Conservation (phyloP, 2,797 vertebrate genomes). For the Amniataba percoides region DNA sequence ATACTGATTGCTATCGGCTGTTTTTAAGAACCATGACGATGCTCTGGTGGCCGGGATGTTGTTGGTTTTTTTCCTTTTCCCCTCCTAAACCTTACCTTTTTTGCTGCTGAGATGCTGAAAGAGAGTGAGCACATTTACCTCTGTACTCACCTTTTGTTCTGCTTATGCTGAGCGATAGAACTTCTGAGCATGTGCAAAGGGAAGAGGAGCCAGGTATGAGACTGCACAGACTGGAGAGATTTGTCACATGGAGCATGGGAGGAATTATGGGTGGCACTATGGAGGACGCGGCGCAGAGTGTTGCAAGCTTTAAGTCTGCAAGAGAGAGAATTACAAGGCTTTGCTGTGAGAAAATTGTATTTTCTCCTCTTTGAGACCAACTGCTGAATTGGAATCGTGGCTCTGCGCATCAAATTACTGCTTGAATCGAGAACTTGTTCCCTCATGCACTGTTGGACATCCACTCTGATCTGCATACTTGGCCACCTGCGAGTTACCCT, state of each 20-base stretch:
- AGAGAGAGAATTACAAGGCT: conserved; percentile 49
- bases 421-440: conserved; percentile 54
- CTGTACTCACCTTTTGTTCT: not conserved
- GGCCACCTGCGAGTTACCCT: conserved; percentile 31
- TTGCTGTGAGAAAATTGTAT: conserved; percentile 52
- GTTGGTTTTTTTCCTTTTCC: not conserved
- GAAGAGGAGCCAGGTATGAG: conserved; percentile 62
- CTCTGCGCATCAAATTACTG: conserved; percentile 41
- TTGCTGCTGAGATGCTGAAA: conserved; percentile 41
- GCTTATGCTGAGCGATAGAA: conserved; percentile 8
- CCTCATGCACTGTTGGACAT: conserved; percentile 37
- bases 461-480: conserved; percentile 44
- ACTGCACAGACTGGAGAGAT: conserved; percentile 50
- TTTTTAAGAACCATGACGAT: conserved; percentile 16
- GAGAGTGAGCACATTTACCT: not conserved
- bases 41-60: not conserved
- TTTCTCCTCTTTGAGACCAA: conserved; percentile 39
- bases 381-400: conserved; percentile 41
- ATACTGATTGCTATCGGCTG: conserved; percentile 5
- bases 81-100: not conserved
- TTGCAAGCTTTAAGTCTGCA: conserved; percentile 46
- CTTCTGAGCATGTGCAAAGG: conserved; percentile 39
- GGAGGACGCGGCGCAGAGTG: conserved; percentile 51
- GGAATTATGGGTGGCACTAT: conserved; percentile 62
- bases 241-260: conserved; percentile 49